Base-by-base conservation (phyloP, 2,113 vertebrate species). In the Silurus meridionalis region DNA sequence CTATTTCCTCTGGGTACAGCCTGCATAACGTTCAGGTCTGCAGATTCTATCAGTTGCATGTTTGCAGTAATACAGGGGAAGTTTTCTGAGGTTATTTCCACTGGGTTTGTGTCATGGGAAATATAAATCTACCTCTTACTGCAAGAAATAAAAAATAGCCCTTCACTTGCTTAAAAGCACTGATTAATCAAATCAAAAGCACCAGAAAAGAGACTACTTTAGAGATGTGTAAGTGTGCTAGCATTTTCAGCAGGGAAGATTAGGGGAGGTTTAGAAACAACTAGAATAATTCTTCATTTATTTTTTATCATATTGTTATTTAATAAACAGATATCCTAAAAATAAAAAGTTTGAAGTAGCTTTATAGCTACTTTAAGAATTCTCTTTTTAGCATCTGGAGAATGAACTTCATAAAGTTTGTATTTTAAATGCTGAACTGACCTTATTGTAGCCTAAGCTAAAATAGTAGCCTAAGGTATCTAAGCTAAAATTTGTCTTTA, bases 141-240 rank as follows among this genome's bases (percentile, higher is more conserved):
- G 89, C 91, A 90, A 94, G 92, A 94, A 95, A 94, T 95, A 88
- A 93, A 93, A 93, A 93, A 92, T 91, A 91, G 92, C 87, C 89
- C 77, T 81, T 74, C 55, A 88, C 91, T 91, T 89, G 89, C 89
- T 81, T 85, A 87, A 91, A 94, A 91, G 77, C 63, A 81, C 83
- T 84, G 82, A 84, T 89, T 87, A 89, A 89, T 90, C 93, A 93
- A 90, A 92, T 91, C 87, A 89, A 90, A 91, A 90, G 88, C 85
- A 80, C 61, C 79, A 52, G 75, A 79, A 50, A 82, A 28, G n/a
- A 74, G 66, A 28, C 53, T 37, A 19, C 28, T 80, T 80, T 15
- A 28, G n/a, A 75, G 57, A 5, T 48, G 25, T 82, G 14, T 57
- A 50, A 75, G 64, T 60, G 69, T 58, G 72, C 28, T 63, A 15